These are phyloP conservation scores for Caenorhabditis tropicalis DNA, from an alignment of 1,140 invertebrate species.

Conservation along the genomic window DNA sequence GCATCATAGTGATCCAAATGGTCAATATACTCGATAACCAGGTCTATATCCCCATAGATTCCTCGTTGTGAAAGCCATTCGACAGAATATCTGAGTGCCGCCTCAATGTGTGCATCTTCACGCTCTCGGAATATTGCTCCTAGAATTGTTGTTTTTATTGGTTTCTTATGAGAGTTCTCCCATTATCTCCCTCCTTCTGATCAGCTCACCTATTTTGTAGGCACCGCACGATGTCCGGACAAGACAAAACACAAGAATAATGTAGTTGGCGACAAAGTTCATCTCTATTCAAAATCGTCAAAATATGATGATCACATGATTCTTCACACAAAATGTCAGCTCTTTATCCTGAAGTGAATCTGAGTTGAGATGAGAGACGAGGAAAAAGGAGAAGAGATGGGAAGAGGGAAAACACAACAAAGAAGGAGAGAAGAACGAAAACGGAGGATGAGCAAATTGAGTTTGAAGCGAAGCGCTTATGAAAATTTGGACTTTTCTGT, in stretches of 20 bases:
- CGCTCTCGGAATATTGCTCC: constrained; percentile 67
- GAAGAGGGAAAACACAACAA: background rate
- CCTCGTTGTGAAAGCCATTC: constrained; percentile 65
- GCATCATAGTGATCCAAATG: constrained; percentile 52
- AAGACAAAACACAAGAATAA: background rate
- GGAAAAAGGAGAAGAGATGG: background rate
- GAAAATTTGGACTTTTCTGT: background rate
- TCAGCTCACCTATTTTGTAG: constrained; percentile 31
- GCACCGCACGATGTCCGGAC: background rate
- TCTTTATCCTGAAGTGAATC: background rate
- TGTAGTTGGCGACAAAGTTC: background rate
- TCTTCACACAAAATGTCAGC: background rate
- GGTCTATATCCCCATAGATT: constrained; percentile 59
- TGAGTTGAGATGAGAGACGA: background rate
- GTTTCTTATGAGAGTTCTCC: background rate
- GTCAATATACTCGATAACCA: constrained; percentile 54
- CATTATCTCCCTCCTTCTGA: background rate
- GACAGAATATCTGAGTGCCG: constrained; percentile 66
- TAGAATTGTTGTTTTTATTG: constrained; percentile 35
- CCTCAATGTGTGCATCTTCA: constrained; percentile 68
- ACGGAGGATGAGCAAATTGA: constrained; percentile 17
- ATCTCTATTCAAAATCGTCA: background rate
- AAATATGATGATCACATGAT: background rate
- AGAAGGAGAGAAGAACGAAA: background rate
- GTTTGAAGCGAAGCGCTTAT: constrained; percentile 41